These are phyloP conservation scores for Chaetogeoica ovagalla DNA, from an alignment of 2,888 invertebrate species.

Conservation along the genomic window DNA sequence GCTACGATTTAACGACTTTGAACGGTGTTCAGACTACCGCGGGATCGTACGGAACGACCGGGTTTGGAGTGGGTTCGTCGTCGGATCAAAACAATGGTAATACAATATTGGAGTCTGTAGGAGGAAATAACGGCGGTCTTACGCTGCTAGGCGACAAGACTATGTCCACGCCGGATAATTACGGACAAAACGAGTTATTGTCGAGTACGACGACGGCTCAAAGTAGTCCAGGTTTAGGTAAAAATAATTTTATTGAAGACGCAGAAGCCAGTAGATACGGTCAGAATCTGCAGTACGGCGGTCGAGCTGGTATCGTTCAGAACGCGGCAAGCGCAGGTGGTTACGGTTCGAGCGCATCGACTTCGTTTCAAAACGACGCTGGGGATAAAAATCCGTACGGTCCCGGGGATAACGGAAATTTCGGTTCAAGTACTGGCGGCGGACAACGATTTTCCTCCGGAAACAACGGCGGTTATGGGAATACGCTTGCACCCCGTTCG, in stretches of 20 bases:
- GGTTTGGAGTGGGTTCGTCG: neutral
- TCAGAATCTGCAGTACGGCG: too few species aligned
- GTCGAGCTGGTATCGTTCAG: too few species aligned
- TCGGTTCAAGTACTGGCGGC: too few species aligned
- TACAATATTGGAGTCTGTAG: neutral
- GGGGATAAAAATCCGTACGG: too few species aligned
- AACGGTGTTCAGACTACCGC: neutral
- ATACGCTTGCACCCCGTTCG: too few species aligned
- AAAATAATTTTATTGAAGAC: neutral
- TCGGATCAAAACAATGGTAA: neutral
- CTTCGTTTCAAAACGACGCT: too few species aligned
- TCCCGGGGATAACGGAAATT: too few species aligned
- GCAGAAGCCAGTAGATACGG: too few species aligned
- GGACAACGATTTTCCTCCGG: too few species aligned
- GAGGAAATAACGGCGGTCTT: neutral
- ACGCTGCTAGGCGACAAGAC: neutral
- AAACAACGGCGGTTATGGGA: too few species aligned
- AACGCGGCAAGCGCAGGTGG: too few species aligned
- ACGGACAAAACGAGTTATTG: conserved; percentile 1
- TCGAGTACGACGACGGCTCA: neutral
- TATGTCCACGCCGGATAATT: neutral
- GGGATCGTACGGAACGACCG: neutral
- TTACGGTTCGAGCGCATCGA: too few species aligned
- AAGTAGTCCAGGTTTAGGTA: neutral
- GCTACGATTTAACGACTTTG: neutral